Evolutionary conservation across 2,797 vertebrate species (phyloP), one percentile per base, ranked within the genome.

Genomic region (Labroides dimidiatus): DNA sequence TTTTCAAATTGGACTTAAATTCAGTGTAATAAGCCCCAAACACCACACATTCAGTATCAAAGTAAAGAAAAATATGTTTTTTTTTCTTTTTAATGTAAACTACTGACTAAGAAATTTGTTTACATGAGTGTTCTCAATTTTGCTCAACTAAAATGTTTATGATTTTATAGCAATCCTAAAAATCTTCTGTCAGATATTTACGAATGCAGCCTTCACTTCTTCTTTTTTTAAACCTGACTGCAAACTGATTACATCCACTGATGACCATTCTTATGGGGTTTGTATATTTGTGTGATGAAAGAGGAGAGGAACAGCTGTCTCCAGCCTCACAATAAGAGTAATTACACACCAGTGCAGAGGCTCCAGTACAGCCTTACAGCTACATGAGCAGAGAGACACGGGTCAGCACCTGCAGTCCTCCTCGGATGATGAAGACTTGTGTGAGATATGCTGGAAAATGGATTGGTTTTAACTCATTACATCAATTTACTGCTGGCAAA

Each of bases 301-400:
- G 85, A 89, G 68, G 33, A 84, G 58, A 79, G 70, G 57, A 87
- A 89, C 87, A 92, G 90, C 85, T 87, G 92, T 90, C 81, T 80
- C 45, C 77, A 76, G 78, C 69, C 64, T 72, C 63, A 85, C 74
- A 87, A 76, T 76, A 87, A 84, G 87, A 78, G 73, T 91, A 93
- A 91, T 92, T 90, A 91, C 51, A 87, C 41, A 80, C 57, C 57
- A 73, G 72, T 42, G 78, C 14, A 78, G 51, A 37, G 70, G 63
- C 53, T 70, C 9, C 15, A 78, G 4, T 49, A 65, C 66, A 81
- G 80, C 59, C n/a, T 56, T 55, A 71, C 37, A 70, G 72, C 39
- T 67, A 64, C 73, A 77, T 16, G 23, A 20, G 10, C 67, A 55
- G 1, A 43, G 10, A 20, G 48, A 60, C 63, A 53, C 20, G 27